Evolutionary conservation across 2,888 invertebrate genomes (phyloP).

Genomic region (Cabera pusaria): DNA sequence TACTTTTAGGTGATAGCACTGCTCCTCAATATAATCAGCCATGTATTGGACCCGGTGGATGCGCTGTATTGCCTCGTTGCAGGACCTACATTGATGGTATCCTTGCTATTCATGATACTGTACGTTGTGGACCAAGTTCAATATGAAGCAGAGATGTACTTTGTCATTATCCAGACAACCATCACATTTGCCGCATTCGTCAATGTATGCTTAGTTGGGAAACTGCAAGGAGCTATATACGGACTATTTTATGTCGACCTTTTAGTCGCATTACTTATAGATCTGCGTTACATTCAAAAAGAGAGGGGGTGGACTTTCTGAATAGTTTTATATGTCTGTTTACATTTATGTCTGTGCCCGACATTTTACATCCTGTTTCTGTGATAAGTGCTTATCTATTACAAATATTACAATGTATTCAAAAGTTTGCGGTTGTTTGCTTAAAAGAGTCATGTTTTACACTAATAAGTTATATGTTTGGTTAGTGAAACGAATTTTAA

Average conservation of each 20-base stretch:
- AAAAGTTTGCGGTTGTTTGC: slow-evolving; percentile 23
- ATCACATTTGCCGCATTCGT: slow-evolving; percentile 49
- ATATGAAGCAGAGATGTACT: slow-evolving; percentile 67
- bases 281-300: slow-evolving; percentile 58
- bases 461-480: slow-evolving; percentile 38
- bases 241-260: slow-evolving; percentile 68
- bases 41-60: slow-evolving; percentile 67
- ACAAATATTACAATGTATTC: slow-evolving; percentile 22
- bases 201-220: slow-evolving; percentile 44
- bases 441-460: slow-evolving; percentile 31
- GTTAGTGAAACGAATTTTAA: slow-evolving; percentile 41
- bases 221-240: slow-evolving; percentile 62
- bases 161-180: slow-evolving; percentile 49
- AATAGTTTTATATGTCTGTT: slow-evolving; percentile 24
- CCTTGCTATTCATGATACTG: slow-evolving; percentile 62
- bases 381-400: slow-evolving; percentile 14
- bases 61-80: slow-evolving; percentile 60
- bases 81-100: slow-evolving; percentile 70
- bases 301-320: slow-evolving; percentile 63
- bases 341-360: no score
- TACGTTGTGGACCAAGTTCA: slow-evolving; percentile 73
- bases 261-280: slow-evolving; percentile 62
- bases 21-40: slow-evolving; percentile 68
- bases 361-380: slow-evolving; percentile 27
- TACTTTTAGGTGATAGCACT: slow-evolving; percentile 77